A percentile compares a stretch with the other conserved stretches of the same genome.
These are phyloP conservation scores for Diabrotica virgifera DNA, from an alignment of 1,140 invertebrate genomes.

Conservation along the genomic window DNA sequence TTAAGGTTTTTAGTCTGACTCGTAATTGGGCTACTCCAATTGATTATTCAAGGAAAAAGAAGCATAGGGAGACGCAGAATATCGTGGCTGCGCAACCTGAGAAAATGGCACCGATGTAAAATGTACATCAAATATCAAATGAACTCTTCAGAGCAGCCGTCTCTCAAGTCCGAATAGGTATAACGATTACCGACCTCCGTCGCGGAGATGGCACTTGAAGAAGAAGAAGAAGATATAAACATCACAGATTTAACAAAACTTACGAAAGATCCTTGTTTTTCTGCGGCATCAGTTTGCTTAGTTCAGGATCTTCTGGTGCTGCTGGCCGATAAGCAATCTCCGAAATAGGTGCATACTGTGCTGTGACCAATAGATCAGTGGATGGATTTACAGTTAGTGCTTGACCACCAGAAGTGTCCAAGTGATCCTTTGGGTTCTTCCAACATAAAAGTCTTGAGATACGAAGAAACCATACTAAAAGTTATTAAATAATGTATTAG, in stretches of 20 bases:
- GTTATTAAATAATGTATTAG: conserved; percentile 4
- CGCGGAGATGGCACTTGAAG: no score
- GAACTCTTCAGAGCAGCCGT: no score
- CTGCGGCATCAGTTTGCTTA: conserved; percentile 62
- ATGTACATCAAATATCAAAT: no score
- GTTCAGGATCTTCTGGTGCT: conserved; percentile 61
- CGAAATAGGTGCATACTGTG: conserved; percentile 65
- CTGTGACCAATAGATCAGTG: conserved; percentile 67
- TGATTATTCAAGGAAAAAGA: no score
- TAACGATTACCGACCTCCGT: no score
- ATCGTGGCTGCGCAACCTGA: no score
- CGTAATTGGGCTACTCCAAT: no score
- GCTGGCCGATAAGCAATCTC: conserved; percentile 61
- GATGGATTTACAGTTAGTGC: conserved; percentile 58
- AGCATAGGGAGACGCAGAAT: no score
- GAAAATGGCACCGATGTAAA: no score
- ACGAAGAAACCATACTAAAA: conserved; percentile 39
- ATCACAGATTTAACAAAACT: conserved; percentile 7
- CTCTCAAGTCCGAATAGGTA: no score
- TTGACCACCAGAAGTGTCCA: conserved; percentile 39
- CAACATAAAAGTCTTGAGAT: conserved; percentile 40
- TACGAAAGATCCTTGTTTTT: conserved; percentile 59
- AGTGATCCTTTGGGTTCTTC: conserved; percentile 38
- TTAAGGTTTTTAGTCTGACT: no score
- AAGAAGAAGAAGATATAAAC: not conserved